Percentiles rank a stretch among this genome's conserved stretches.
Evolutionary conservation across 2,113 vertebrate genomes (phyloP).

Genomic region (Myanophis thanlyinensis): DNA sequence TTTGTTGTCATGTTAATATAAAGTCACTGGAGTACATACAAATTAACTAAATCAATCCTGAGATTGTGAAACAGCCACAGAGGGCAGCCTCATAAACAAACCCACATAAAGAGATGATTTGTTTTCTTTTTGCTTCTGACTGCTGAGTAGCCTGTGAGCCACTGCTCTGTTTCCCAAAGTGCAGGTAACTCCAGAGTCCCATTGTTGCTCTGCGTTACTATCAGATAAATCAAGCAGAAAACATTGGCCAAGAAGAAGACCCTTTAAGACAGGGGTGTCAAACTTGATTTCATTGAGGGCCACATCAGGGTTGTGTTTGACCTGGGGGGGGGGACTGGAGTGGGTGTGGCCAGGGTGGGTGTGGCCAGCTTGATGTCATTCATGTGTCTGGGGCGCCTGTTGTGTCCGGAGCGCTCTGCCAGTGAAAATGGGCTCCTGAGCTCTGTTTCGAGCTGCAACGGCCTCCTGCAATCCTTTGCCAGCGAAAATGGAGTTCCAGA

Average conservation of each 20-base stretch:
- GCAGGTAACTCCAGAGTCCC: neutral
- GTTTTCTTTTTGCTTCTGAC: neutral
- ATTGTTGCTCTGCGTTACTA: neutral
- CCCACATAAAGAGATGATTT: neutral
- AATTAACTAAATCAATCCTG: neutral
- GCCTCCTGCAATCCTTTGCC: too few relatives aligned
- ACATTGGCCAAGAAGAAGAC: neutral
- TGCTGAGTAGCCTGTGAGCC: neutral
- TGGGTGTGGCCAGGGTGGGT: too few relatives aligned
- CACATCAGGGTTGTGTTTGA: too few relatives aligned
- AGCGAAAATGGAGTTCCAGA: too few relatives aligned
- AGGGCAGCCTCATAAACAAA: neutral
- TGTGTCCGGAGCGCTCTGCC: too few relatives aligned
- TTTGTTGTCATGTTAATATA: neutral
- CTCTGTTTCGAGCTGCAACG: too few relatives aligned
- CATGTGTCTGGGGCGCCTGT: too few relatives aligned
- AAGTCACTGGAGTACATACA: neutral
- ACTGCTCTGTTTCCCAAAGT: neutral
- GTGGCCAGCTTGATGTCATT: too few relatives aligned
- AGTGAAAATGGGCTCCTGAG: too few relatives aligned
- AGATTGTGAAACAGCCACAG: neutral
- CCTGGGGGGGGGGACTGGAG: too few relatives aligned
- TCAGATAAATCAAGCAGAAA: neutral
- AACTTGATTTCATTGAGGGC: too few relatives aligned
- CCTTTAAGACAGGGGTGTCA: neutral